Evolutionary conservation across 2,113 vertebrate species (phyloP), one percentile per base, ranked within the genome.

Genomic region (Dinomys branickii): DNA sequence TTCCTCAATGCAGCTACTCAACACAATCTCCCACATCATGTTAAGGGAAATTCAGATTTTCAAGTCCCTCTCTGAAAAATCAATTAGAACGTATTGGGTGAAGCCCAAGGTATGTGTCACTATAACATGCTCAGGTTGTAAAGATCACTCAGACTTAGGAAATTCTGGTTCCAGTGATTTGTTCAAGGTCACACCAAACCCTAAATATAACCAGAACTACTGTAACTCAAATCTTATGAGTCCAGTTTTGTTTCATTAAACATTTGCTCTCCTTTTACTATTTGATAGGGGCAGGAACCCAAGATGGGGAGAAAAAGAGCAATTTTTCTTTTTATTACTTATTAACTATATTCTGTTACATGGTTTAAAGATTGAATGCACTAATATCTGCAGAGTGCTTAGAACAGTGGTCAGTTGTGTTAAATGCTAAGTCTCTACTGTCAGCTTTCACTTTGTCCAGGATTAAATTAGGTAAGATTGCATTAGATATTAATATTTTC

Each of bases 401-500:
- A 67, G 75, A 94, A 88, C 35, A 73, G 22, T 73, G 24, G 19
- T 69, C 75, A 94, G 61, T 87, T 73, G 17, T 47, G 30, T 75
- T 50, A 75, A 65, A n/a, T 65, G 63, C 35, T 61, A 77, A 44
- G 3, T 47, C 35, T 93, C 35, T 6, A 7, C 69, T 94, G 44
- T 77, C 61, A 88, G 28, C 19, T 28, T 50, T 91, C 47, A 54
- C 8, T 47, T 92, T 92, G 33, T 8, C 50, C 10, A 65, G 33
- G 33, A 67, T 92, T 96, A 78, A 71, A 67, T 92, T 96, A 86
- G 69, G n/a, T 94, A 50, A 77, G 80, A 82, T 88, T 85, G 44
- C 81, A 89, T 94, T 77, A 84, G 41, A 81, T 84, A 65, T 28
- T 90, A 83, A 44, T 30, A 78, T 90, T 96, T 82, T 80, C 73